Evolutionary conservation across 2,888 invertebrate species (phyloP).

Genomic region (Phengaris alcon): DNA sequence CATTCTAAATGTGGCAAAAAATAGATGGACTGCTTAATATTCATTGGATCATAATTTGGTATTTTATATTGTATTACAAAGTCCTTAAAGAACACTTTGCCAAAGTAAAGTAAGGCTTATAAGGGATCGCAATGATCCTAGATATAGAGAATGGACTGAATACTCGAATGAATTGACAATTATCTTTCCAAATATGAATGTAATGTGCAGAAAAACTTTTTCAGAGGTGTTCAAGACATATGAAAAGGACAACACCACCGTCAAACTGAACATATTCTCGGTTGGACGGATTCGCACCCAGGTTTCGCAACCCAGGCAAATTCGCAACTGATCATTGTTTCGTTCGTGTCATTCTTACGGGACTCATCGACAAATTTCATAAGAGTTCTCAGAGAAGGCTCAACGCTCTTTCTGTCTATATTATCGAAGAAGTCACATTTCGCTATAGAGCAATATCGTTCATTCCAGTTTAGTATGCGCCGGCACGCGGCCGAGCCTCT

Average conservation of each 20-base stretch:
- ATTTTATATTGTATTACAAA: constrained; percentile 3
- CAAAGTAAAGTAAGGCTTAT: not conserved
- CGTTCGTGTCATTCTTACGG: no score
- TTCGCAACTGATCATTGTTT: no score
- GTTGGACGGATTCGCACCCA: no score
- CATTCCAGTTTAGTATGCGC: constrained; percentile 16
- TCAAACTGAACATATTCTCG: no score
- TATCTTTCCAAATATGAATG: no score
- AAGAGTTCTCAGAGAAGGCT: not conserved
- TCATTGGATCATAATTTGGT: not conserved
- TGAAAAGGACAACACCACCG: no score
- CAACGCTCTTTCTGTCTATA: not conserved
- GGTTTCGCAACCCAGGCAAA: no score
- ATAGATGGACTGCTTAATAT: not conserved
- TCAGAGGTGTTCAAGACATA: no score
- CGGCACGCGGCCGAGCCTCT: constrained; percentile 4
- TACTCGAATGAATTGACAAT: no score
- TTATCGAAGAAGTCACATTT: constrained; percentile 13
- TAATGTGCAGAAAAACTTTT: no score
- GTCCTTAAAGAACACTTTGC: not conserved
- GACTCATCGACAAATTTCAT: not conserved
- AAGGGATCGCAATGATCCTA: not conserved
- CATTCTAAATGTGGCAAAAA: not conserved
- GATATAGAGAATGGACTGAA: not conserved
- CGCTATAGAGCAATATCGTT: constrained; percentile 8